Evolutionary conservation across 2,113 vertebrate species (phyloP), one percentile per base, ranked within the genome.

Genomic region (Glaucomys volans): DNA sequence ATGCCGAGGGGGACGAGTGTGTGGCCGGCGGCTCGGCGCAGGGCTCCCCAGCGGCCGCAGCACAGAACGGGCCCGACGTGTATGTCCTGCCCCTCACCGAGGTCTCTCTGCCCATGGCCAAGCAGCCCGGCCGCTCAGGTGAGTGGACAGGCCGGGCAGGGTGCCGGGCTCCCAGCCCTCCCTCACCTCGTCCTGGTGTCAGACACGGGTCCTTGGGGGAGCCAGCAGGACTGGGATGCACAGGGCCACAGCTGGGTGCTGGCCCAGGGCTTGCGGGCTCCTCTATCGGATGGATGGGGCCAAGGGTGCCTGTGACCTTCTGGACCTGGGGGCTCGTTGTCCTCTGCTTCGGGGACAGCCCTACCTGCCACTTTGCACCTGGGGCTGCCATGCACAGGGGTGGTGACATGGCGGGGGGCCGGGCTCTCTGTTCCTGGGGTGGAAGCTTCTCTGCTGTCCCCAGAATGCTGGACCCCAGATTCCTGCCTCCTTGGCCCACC

Each of bases 51-150:
- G 98, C 98, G 26, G 98, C 99, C 1, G 98, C 98, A 1, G 98
- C 99, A 0, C 99, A 98, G 97, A 98, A 98, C 96, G 99, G 99
- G 95, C 99, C 99, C 0, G 99, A 99, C 87, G 99, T 99, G 93
- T 99, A 99, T 2, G 98, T 99, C 95, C 99, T 99, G 97, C 99
- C 99, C 0, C 99, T 99, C 98, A 99, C 99, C 0, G 99, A 99
- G 98, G 99, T 99, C 94, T 99, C 99, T 1, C 98, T 99, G 96
- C 99, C 99, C 10, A 99, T 99, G 94, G 99, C 99, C 90, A 99
- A 99, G 98, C 99, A 99, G 97, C 99, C 99, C 0, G 98, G 99
- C 28, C 99, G 98, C 95, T 99, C 99, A 98, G 99, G 99, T 99
- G 98, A 98, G 99, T 96, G 81, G 13, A 3, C 42, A 8, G 64